A percentile compares a stretch with the other conserved stretches of the same genome.
Evolutionary conservation across 2,113 vertebrate species (phyloP).

Genomic region (Hirundichthys speculiger): DNA sequence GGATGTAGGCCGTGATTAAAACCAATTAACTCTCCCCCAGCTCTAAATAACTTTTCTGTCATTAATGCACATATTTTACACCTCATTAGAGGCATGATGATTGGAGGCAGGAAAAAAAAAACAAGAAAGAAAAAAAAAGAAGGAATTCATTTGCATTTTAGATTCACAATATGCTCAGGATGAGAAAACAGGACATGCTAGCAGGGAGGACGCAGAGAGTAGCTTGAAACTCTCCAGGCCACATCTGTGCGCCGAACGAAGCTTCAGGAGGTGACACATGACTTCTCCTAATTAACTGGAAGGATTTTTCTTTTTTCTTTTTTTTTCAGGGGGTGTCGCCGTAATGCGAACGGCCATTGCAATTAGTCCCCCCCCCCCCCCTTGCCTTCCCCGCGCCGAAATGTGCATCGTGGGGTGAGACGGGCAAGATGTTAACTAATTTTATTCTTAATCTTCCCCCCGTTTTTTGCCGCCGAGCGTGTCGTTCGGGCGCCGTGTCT

Average conservation of each 20-base stretch:
- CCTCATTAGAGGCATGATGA: conserved; percentile 83
- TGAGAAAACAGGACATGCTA: conserved; percentile 30
- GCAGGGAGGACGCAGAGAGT: conserved; percentile 55
- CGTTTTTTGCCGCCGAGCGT: conserved; percentile 90
- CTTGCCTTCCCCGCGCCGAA: conserved; percentile 65
- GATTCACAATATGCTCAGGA: conserved; percentile 74
- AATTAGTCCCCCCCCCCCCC: conserved; percentile 32
- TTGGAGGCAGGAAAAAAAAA: conserved; percentile 68
- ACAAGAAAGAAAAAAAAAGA: not conserved
- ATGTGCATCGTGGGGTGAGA: conserved; percentile 87
- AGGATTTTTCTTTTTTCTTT: conserved; percentile 12
- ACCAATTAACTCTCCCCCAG: conserved; percentile 90
- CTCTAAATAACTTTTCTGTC: conserved; percentile 91
- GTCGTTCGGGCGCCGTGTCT: conserved; percentile 91
- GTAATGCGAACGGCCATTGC: conserved; percentile 55
- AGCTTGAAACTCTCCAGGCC: conserved; percentile 77
- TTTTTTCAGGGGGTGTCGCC: conserved; percentile 37
- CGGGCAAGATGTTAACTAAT: conserved; percentile 89
- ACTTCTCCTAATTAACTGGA: conserved; percentile 81
- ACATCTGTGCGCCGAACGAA: conserved; percentile 78
- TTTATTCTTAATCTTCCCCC: conserved; percentile 94
- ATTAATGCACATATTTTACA: conserved; percentile 89
- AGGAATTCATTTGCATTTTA: conserved; percentile 83
- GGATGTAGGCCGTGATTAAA: conserved; percentile 93
- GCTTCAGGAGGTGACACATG: conserved; percentile 76